Conservation (phyloP, 2,113 vertebrate species). For the zebrafish (Danio rerio) region DNA sequence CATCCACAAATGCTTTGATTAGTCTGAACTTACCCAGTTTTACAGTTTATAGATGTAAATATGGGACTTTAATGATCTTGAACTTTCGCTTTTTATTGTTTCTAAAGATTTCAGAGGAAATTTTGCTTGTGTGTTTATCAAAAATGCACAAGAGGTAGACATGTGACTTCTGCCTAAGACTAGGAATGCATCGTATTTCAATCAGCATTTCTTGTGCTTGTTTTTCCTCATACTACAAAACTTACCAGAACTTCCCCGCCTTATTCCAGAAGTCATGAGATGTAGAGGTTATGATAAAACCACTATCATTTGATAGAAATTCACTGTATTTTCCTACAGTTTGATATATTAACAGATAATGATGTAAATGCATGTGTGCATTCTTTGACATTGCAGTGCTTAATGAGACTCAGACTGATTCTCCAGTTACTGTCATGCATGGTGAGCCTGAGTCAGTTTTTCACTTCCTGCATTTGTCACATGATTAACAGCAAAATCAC, state of each 20-base stretch:
- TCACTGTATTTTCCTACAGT: background rate
- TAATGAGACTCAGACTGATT: background rate
- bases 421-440: background rate
- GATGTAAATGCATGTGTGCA: background rate
- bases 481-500: constrained; percentile 36
- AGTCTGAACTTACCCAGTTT: too few species aligned
- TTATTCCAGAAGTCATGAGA: constrained; percentile 34
- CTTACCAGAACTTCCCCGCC: constrained; percentile 7
- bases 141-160: background rate
- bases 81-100: too few species aligned
- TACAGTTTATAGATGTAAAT: too few species aligned
- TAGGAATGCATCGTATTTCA: background rate
- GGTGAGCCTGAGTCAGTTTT: constrained; percentile 1
- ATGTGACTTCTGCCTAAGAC: background rate
- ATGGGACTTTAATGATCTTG: too few species aligned
- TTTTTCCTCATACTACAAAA: constrained; percentile 17
- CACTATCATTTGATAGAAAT: background rate
- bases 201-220: background rate
- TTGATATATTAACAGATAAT: background rate
- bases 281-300: constrained; percentile 30
- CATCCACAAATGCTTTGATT: too few species aligned
- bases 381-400: background rate
- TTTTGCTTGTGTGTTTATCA: background rate
- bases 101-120: background rate
- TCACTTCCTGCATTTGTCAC: constrained; percentile 47